Conservation (phyloP, 2,888 invertebrate genomes). For the Priapulus caudatus region DNA sequence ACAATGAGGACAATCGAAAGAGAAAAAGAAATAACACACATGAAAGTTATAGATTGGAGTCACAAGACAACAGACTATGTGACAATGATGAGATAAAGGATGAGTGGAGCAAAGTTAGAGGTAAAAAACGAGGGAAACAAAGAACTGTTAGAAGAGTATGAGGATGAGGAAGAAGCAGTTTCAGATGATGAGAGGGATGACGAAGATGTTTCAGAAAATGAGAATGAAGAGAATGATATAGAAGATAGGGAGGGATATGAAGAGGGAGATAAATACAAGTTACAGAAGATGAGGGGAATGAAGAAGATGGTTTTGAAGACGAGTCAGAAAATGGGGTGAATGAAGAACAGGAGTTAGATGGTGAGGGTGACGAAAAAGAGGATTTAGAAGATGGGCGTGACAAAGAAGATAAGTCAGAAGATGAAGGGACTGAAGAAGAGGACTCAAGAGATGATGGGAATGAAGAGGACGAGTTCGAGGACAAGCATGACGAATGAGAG, state of each 20-base stretch:
- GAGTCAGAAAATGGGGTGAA: neutral
- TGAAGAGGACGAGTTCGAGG: neutral
- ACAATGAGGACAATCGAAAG: too few relatives aligned
- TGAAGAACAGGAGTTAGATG: neutral
- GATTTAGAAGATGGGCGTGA: neutral
- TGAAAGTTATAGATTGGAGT: too few relatives aligned
- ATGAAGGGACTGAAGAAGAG: neutral
- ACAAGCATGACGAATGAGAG: neutral
- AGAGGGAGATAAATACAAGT: neutral
- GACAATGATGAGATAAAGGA: neutral
- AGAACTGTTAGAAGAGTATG: neutral
- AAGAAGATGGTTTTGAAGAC: neutral
- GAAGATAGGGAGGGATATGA: neutral
- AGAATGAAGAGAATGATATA: neutral
- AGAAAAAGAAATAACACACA: too few relatives aligned
- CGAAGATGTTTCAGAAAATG: neutral
- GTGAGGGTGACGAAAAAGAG: constrained; percentile 1
- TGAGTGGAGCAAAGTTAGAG: neutral
- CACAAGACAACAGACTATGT: too few relatives aligned
- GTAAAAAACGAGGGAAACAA: neutral
- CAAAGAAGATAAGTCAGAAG: neutral
- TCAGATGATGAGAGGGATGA: neutral
- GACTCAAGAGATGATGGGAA: too few relatives aligned
- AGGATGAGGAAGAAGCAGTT: neutral
- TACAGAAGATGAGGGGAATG: neutral